Conservation (phyloP, 2,888 invertebrate genomes). For the Chironomus riparius region DNA sequence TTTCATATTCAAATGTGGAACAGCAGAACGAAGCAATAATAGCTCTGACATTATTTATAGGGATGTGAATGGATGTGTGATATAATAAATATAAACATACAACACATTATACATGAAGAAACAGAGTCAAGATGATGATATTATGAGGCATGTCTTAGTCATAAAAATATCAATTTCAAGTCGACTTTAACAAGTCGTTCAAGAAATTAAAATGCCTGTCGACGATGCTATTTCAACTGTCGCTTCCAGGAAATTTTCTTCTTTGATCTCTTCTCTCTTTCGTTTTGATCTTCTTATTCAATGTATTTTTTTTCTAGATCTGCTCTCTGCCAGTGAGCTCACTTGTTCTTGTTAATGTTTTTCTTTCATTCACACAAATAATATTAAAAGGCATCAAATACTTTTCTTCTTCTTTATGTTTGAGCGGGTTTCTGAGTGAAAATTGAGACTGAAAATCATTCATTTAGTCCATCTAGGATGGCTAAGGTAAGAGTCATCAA, state of each 20-base stretch:
- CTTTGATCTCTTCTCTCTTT: conserved; percentile 11
- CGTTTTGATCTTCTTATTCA: neutral
- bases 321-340: too few species aligned
- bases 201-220: neutral
- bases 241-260: conserved; percentile 21
- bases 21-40: neutral
- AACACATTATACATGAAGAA: neutral
- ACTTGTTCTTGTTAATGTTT: neutral
- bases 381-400: too few species aligned
- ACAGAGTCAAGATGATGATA: neutral
- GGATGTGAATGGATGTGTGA: conserved; percentile 2
- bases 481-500: too few species aligned
- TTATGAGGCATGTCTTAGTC: conserved; percentile 12
- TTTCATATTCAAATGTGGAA: too few species aligned
- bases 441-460: too few species aligned
- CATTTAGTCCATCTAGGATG: too few species aligned
- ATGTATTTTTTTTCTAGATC: too few species aligned
- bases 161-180: conserved; percentile 14
- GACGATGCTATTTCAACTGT: conserved; percentile 4
- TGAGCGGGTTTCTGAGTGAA: neutral
- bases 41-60: conserved; percentile 19
- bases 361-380: neutral
- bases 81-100: conserved; percentile 10
- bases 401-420: neutral
- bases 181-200: neutral